These are phyloP conservation scores for Andrena bicolor DNA, from an alignment of 2,888 invertebrate species.

Conservation along the genomic window DNA sequence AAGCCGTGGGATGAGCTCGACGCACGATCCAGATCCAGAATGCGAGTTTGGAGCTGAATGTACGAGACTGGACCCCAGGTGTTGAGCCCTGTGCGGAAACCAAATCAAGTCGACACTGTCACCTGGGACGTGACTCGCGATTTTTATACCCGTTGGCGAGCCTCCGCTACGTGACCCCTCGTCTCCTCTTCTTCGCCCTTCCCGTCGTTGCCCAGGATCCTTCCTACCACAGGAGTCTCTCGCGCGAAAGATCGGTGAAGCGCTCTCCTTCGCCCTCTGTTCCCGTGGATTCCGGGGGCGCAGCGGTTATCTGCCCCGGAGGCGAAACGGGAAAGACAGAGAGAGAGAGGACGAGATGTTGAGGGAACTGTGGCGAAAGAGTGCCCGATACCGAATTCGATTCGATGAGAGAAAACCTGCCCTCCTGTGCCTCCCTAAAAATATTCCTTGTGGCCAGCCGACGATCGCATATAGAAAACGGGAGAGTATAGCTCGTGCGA, in stretches of 20 bases:
- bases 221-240: neutral
- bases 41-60: slow-evolving; percentile 81
- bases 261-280: neutral
- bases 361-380: slow-evolving; percentile 23
- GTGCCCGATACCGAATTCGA: slow-evolving; percentile 34
- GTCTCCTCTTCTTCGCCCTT: neutral
- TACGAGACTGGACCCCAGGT: slow-evolving; percentile 85
- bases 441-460: slow-evolving; percentile 60
- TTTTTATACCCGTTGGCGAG: slow-evolving; percentile 75
- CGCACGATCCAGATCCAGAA: slow-evolving; percentile 55
- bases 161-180: slow-evolving; percentile 44
- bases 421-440: neutral
- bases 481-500: slow-evolving; percentile 66
- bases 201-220: neutral
- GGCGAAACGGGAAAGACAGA: slow-evolving; percentile 23
- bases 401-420: slow-evolving; percentile 22
- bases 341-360: slow-evolving; percentile 35
- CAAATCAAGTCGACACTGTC: slow-evolving; percentile 85
- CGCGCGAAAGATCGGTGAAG: slow-evolving; percentile 26
- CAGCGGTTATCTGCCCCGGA: slow-evolving; percentile 40
- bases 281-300: slow-evolving; percentile 30
- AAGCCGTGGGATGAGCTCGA: slow-evolving; percentile 1
- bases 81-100: slow-evolving; percentile 86
- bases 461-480: slow-evolving; percentile 57
- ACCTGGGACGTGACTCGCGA: slow-evolving; percentile 85